Evolutionary conservation across 1,140 invertebrate genomes (phyloP).

Genomic region (Pomacea maculata): DNA sequence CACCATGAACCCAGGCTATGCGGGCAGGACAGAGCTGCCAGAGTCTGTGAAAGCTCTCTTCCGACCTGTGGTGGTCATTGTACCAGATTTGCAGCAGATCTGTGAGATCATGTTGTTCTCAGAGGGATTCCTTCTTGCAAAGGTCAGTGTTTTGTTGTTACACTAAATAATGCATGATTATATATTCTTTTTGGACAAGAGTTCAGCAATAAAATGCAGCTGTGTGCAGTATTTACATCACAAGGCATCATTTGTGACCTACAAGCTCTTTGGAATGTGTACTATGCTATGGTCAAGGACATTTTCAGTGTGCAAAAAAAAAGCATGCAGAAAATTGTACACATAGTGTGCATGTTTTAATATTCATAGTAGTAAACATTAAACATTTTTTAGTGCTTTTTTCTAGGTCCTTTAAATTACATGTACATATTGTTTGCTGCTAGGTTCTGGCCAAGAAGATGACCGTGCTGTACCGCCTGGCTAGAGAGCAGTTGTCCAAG

Average conservation of each 20-base stretch:
- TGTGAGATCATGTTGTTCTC: slow-evolving; percentile 91
- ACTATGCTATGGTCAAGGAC: too few species aligned
- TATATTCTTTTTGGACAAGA: too few species aligned
- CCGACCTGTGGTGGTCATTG: slow-evolving; percentile 87
- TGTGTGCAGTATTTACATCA: too few species aligned
- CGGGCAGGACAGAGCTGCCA: slow-evolving; percentile 86
- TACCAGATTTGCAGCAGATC: slow-evolving; percentile 89
- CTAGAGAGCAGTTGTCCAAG: slow-evolving; percentile 86
- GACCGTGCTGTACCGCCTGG: slow-evolving; percentile 87
- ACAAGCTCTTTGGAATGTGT: too few species aligned
- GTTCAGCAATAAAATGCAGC: too few species aligned
- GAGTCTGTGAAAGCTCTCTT: slow-evolving; percentile 92
- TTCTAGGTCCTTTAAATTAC: too few species aligned
- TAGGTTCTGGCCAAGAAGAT: slow-evolving; percentile 89
- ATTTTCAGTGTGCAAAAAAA: too few species aligned
- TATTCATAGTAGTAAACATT: too few species aligned
- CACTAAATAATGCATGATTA: neutral
- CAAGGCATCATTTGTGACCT: too few species aligned
- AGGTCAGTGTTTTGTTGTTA: slow-evolving; percentile 66
- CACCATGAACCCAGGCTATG: slow-evolving; percentile 93
- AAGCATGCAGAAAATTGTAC: too few species aligned
- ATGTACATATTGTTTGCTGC: slow-evolving; percentile 8
- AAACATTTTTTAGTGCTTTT: too few species aligned
- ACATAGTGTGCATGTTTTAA: too few species aligned
- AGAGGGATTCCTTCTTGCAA: slow-evolving; percentile 86